These are phyloP conservation scores for Camponotus fellah DNA, from an alignment of 2,888 invertebrate species.

Conservation along the genomic window DNA sequence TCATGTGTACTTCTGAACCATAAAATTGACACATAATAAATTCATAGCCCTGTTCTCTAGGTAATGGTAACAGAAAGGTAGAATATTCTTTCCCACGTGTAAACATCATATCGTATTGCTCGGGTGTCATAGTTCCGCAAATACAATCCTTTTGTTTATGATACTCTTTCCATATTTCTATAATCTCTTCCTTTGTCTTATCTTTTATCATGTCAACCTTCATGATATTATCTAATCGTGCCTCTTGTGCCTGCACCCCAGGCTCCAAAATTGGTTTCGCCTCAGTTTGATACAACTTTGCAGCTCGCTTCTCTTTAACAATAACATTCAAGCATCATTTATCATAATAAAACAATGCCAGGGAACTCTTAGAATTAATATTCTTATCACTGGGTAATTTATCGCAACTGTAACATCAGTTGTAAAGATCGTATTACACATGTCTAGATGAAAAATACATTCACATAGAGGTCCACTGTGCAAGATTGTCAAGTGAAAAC, in stretches of 20 bases:
- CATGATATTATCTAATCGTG: slow-evolving; percentile 90
- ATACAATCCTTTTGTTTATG: slow-evolving; percentile 93
- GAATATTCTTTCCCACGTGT: slow-evolving; percentile 88
- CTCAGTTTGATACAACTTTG: slow-evolving; percentile 74
- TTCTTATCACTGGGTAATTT: neutral
- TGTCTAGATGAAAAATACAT: neutral
- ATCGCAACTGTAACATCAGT: neutral
- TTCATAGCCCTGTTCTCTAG: slow-evolving; percentile 94
- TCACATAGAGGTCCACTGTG: neutral
- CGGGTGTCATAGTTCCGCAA: slow-evolving; percentile 90
- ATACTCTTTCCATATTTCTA: slow-evolving; percentile 93
- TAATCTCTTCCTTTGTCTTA: slow-evolving; percentile 91
- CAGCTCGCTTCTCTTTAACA: slow-evolving; percentile 81
- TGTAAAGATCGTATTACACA: neutral
- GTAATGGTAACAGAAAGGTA: slow-evolving; percentile 93
- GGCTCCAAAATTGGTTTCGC: slow-evolving; percentile 73
- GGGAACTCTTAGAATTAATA: slow-evolving; percentile 15
- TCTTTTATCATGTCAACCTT: slow-evolving; percentile 92
- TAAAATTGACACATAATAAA: slow-evolving; percentile 93
- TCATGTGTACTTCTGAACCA: slow-evolving; percentile 92
- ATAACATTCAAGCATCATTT: slow-evolving; percentile 32
- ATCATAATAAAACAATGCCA: neutral
- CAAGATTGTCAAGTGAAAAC: neutral
- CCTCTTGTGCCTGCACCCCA: slow-evolving; percentile 64
- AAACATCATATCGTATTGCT: slow-evolving; percentile 88